Percentiles rank a stretch among this genome's conserved stretches.
phyloP scores from a whole-genome alignment of 1,140 invertebrate species.

The Bicyclus anynana region DNA sequence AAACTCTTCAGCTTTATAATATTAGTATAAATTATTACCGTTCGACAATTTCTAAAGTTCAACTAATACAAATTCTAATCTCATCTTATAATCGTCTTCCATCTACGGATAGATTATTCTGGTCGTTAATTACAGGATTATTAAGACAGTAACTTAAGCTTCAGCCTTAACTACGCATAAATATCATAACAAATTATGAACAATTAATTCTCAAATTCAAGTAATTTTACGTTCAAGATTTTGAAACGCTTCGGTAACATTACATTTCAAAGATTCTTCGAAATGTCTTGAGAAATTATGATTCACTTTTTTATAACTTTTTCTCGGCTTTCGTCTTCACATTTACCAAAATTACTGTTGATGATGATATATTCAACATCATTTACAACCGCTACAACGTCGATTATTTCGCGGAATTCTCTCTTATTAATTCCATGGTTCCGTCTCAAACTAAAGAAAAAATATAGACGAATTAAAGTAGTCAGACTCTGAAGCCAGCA shows the following conservation, averaged over 20 bases:
- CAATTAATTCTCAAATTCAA: not conserved
- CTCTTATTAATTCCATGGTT: constrained; percentile 22
- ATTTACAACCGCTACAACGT: not conserved
- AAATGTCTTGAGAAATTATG: not conserved
- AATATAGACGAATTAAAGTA: not conserved
- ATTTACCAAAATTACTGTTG: not conserved
- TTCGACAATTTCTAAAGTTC: no score
- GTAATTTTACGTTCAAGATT: not conserved
- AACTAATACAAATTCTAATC: no score
- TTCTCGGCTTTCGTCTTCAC: not conserved
- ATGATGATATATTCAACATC: constrained; percentile 4
- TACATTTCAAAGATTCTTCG: not conserved
- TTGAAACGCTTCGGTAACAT: not conserved
- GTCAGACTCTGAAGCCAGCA: no score
- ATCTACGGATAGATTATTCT: no score
- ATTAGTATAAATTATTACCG: no score
- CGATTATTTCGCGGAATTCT: constrained; percentile 1
- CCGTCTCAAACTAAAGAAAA: not conserved
- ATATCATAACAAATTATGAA: no score
- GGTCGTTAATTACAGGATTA: no score
- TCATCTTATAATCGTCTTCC: no score
- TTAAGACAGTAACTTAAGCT: no score
- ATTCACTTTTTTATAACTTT: constrained; percentile 1
- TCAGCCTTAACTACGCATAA: no score
- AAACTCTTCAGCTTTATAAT: no score